Evolutionary conservation across 2,113 vertebrate species (phyloP).

Genomic region (Bufo bufo): DNA sequence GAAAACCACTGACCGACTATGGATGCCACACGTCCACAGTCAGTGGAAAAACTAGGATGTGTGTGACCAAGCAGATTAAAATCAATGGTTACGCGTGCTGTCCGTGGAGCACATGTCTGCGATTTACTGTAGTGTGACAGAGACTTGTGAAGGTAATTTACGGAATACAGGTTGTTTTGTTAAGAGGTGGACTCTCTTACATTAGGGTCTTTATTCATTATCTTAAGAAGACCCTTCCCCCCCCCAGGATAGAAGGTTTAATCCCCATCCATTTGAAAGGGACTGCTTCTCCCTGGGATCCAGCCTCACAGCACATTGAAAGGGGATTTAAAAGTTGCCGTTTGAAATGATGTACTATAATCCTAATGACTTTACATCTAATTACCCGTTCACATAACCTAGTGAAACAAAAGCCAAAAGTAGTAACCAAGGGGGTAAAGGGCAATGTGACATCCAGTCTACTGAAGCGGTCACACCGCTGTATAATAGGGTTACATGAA

Average conservation of each 20-base stretch:
- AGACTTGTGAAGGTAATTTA: too few species aligned
- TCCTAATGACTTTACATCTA: constrained; percentile 43
- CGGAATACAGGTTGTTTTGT: not conserved
- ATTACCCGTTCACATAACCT: constrained; percentile 27
- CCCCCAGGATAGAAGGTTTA: constrained; percentile 31
- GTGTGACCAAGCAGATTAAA: too few species aligned
- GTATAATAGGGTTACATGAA: not conserved
- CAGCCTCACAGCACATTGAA: constrained; percentile 29
- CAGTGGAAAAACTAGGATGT: too few species aligned
- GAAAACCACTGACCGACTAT: too few species aligned
- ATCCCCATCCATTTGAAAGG: constrained; percentile 49
- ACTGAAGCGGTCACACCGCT: not conserved
- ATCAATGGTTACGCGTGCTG: too few species aligned
- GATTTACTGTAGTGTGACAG: too few species aligned
- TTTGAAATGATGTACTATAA: constrained; percentile 29
- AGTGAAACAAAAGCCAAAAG: constrained; percentile 12
- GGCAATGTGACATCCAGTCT: not conserved
- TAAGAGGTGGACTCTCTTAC: not conserved
- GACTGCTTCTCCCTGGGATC: constrained; percentile 25
- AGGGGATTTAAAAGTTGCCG: constrained; percentile 39
- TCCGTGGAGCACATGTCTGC: too few species aligned
- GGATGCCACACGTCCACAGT: too few species aligned
- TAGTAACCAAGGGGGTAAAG: not conserved
- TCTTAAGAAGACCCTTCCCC: constrained; percentile 31
- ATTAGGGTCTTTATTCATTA: constrained; percentile 28